Evolutionary conservation across 2,888 invertebrate species (phyloP).

Genomic region (Amphiduros pacificus): DNA sequence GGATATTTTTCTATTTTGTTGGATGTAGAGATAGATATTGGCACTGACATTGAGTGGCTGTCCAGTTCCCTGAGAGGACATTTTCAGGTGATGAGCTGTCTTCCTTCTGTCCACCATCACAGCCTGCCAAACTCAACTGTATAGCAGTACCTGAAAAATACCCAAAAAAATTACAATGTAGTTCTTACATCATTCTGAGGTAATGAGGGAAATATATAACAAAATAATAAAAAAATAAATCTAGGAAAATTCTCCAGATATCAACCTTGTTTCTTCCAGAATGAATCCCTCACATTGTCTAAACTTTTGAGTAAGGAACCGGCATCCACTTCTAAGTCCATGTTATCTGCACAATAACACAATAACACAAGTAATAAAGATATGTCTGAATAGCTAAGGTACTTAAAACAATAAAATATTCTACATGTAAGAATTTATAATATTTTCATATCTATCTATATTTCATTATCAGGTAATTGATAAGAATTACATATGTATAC

Average conservation of each 20-base stretch:
- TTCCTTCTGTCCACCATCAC: conserved; percentile 51
- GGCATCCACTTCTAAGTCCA: conserved; percentile 15
- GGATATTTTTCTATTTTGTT: too few relatives aligned
- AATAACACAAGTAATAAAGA: too few relatives aligned
- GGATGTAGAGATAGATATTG: not conserved
- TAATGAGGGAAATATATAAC: too few relatives aligned
- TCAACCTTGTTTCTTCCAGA: conserved; percentile 54
- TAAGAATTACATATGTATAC: too few relatives aligned
- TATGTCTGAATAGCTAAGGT: too few relatives aligned
- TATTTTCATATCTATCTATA: too few relatives aligned
- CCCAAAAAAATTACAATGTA: not conserved
- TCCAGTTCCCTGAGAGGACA: conserved; percentile 40
- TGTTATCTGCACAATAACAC: conserved; percentile 21
- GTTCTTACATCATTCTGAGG: too few relatives aligned
- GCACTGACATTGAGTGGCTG: conserved; percentile 22
- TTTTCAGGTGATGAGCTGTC: conserved; percentile 44
- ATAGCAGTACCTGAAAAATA: conserved; percentile 38
- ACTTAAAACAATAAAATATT: too few relatives aligned
- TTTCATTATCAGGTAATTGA: too few relatives aligned
- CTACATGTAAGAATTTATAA: too few relatives aligned
- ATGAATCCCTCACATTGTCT: conserved; percentile 41
- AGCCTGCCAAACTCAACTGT: conserved; percentile 39
- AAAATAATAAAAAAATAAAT: too few relatives aligned
- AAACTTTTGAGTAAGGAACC: conserved; percentile 38
- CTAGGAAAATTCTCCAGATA: too few relatives aligned